Evolutionary conservation across 2,797 vertebrate genomes (phyloP), one percentile per base, ranked within the genome.

Genomic region (Pseudocheirus occidentalis): DNA sequence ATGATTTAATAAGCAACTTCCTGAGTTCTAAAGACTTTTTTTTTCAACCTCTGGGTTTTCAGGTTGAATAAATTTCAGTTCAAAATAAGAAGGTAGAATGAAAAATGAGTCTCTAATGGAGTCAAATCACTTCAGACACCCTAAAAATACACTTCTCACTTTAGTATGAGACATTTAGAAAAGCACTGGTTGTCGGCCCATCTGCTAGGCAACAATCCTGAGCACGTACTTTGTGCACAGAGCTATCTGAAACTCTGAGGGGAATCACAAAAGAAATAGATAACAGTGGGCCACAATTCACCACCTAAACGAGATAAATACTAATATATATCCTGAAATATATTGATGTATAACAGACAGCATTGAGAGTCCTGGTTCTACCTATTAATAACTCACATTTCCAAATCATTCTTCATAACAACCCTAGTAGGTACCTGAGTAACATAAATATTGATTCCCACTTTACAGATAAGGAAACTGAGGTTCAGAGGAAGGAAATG

Each of bases 141-240:
- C 73, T 87, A 87, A 87, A 87, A 87, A 87, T 87, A 87, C 50
- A 87, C 50, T 87, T 87, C 73, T 87, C 73, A 87, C 73, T 87
- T 87, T 46, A 87, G 73, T 87, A 87, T 46, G 73, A 87, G 73
- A 50, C 73, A 50, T 87, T 87, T 87, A 87, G 73, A 87, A 50
- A 87, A 87, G 73, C 21, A 50, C 73, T 87, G 73, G 21, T 50
- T 87, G 73, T 87, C 24, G 10, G 40, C 73, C 73, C 73, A 87
- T 87, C 73, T 87, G 73, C 40, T 50, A 87, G 73, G 73, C 73
- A 50, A 87, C 73, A 50, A 87, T 87, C 40, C 73, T 46, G 73
- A 87, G 40, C 73, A 87, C 73, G 40, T 87, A 87, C 73, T 87
- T 87, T 50, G 73, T 87, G 40, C 24, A 50, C 40, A 50, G n/a